Conservation (phyloP, 2,888 invertebrate species). For the Graphium colonna region DNA sequence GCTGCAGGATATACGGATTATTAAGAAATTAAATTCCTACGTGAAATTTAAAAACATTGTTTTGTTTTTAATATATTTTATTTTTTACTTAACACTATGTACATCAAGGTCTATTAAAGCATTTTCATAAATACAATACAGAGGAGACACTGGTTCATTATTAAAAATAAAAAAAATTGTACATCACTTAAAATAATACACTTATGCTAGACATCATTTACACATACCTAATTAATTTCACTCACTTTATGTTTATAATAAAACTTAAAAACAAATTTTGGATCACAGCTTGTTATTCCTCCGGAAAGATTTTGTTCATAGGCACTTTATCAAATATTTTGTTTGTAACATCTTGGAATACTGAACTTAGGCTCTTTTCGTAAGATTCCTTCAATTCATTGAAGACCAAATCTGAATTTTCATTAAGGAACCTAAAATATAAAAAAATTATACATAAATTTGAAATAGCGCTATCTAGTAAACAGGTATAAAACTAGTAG, state of each 20-base stretch:
- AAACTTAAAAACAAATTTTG: slow-evolving; percentile 21
- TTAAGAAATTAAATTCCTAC: not conserved
- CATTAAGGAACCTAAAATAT: slow-evolving; percentile 80
- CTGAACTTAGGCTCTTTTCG: slow-evolving; percentile 83
- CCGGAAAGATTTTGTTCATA: slow-evolving; percentile 82
- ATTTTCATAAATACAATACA: slow-evolving; percentile 55
- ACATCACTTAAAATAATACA: slow-evolving; percentile 23
- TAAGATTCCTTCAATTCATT: slow-evolving; percentile 84
- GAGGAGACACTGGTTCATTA: slow-evolving; percentile 29
- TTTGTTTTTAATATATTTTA: slow-evolving; percentile 28
- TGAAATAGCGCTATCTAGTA: slow-evolving; percentile 3
- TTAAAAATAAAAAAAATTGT: slow-evolving; percentile 21
- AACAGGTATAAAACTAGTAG: not conserved
- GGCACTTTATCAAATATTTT: slow-evolving; percentile 85
- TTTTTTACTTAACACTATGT: slow-evolving; percentile 30
- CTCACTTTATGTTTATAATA: slow-evolving; percentile 5
- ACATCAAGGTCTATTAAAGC: slow-evolving; percentile 54
- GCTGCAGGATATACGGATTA: not conserved
- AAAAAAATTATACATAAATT: not conserved
- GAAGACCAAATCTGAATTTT: slow-evolving; percentile 83
- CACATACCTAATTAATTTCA: slow-evolving; percentile 9
- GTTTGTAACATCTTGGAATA: slow-evolving; percentile 84
- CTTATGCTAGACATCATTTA: slow-evolving; percentile 21
- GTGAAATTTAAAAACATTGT: slow-evolving; percentile 25
- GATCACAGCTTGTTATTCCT: slow-evolving; percentile 43